These are phyloP conservation scores for Hypercompe scribonia DNA, from an alignment of 2,888 invertebrate species.

Conservation along the genomic window DNA sequence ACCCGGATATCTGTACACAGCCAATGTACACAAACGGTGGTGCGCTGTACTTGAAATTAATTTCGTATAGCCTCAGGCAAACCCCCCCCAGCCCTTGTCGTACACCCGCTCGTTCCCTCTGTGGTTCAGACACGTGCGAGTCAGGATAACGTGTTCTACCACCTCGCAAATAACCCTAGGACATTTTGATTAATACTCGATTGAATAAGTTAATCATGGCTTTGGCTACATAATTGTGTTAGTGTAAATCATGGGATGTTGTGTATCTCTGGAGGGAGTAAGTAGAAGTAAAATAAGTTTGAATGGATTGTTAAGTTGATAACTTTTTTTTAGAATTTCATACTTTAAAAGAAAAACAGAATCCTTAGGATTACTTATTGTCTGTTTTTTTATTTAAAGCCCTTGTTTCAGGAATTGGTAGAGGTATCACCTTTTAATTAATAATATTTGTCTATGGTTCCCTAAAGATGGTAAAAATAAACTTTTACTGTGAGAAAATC, in stretches of 20 bases:
- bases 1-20: slow-evolving; percentile 53
- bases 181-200: slow-evolving; percentile 53
- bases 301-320: not conserved
- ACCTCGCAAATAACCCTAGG: slow-evolving; percentile 60
- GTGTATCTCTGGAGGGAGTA: not conserved
- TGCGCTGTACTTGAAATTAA: slow-evolving; percentile 80
- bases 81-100: slow-evolving; percentile 39
- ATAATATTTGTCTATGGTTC: too few relatives aligned
- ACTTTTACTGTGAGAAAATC: not conserved
- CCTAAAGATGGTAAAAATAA: not conserved
- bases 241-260: slow-evolving; percentile 32
- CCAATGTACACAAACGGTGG: slow-evolving; percentile 79
- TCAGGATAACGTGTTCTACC: slow-evolving; percentile 61
- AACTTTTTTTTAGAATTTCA: not conserved
- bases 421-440: too few relatives aligned
- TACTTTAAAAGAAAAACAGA: not conserved
- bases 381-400: not conserved
- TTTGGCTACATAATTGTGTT: slow-evolving; percentile 44
- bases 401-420: not conserved
- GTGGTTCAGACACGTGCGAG: slow-evolving; percentile 69
- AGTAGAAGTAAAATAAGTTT: not conserved
- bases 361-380: not conserved
- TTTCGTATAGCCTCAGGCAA: slow-evolving; percentile 76
- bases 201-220: slow-evolving; percentile 58
- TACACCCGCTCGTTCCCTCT: slow-evolving; percentile 31